A percentile compares a stretch with the other conserved stretches of the same genome.
Conservation (phyloP, 2,797 vertebrate genomes). For the Euphonia xanthogaster region DNA sequence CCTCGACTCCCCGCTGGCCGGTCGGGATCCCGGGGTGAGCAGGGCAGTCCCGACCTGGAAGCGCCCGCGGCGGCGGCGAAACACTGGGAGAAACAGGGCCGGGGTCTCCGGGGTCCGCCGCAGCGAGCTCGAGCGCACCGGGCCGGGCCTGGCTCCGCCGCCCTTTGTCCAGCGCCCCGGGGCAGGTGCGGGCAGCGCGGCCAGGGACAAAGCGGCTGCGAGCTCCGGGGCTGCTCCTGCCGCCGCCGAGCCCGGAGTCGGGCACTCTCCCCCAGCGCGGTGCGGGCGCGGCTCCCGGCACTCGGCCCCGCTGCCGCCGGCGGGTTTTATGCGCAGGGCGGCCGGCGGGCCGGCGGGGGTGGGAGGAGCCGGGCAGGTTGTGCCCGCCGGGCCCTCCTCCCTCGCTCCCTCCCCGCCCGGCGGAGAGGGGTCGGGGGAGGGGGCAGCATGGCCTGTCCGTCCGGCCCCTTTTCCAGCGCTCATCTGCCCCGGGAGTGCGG, state of each 20-base stretch:
- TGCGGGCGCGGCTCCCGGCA: neutral
- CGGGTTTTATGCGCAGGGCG: slow-evolving; percentile 50
- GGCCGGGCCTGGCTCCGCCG: neutral
- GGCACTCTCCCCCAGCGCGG: neutral
- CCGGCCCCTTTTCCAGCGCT: slow-evolving; percentile 76
- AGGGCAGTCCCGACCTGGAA: neutral
- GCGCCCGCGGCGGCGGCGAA: neutral
- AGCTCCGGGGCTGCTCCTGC: neutral
- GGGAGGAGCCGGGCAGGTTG: slow-evolving; percentile 76
- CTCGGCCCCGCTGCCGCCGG: neutral
- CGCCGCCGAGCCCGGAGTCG: neutral
- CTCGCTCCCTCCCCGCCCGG: slow-evolving; percentile 74
- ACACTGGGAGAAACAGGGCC: neutral
- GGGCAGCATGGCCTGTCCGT: slow-evolving; percentile 84
- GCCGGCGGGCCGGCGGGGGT: slow-evolving; percentile 66
- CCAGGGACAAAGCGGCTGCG: neutral
- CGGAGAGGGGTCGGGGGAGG: slow-evolving; percentile 79
- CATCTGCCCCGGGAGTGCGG: slow-evolving; percentile 77
- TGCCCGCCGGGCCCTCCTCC: slow-evolving; percentile 75
- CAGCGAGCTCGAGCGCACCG: neutral
- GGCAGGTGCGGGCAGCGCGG: slow-evolving; percentile 25
- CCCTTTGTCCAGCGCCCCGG: slow-evolving; percentile 13
- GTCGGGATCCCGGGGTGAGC: neutral
- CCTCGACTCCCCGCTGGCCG: neutral
- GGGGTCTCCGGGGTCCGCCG: neutral